Conservation (phyloP, 37 sponge, comb jelly and placozoan genomes). For the Axinella damicornis region DNA sequence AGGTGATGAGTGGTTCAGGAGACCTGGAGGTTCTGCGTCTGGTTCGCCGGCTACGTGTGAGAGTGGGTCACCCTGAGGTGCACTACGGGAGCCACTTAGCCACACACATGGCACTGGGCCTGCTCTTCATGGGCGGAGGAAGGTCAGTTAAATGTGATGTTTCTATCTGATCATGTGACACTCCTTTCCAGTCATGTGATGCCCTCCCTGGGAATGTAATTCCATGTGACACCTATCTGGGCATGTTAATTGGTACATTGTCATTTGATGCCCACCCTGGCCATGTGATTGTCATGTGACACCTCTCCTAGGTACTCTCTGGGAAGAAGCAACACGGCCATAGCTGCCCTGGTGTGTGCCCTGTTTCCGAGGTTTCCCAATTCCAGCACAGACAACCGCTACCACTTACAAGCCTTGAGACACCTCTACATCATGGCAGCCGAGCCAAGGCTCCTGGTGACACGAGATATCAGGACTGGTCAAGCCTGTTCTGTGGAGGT, state of each 20-base stretch:
- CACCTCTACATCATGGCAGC: conserved; percentile 92
- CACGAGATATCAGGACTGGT: conserved; percentile 68
- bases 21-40: conserved; percentile 81
- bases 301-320: conserved; percentile 60
- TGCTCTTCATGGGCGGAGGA: conserved; percentile 94
- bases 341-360: conserved; percentile 75
- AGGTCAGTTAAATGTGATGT: conserved; percentile 31
- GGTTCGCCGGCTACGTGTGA: conserved; percentile 51
- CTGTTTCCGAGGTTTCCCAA: conserved; percentile 84
- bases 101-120: conserved; percentile 94
- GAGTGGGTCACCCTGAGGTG: conserved; percentile 51
- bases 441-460: conserved; percentile 72
- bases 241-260: no score
- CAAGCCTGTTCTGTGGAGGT: conserved; percentile 70
- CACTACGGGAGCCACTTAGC: conserved; percentile 94
- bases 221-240: no score
- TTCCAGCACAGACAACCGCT: conserved; percentile 75
- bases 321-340: conserved; percentile 69
- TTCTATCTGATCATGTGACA: no score
- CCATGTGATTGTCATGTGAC: no score
- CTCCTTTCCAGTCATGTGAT: no score
- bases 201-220: no score
- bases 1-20: conserved; percentile 94
- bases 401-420: conserved; percentile 91
- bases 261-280: no score